Evolutionary conservation across 2,113 vertebrate species (phyloP).

Genomic region (Porphyrio hochstetteri): DNA sequence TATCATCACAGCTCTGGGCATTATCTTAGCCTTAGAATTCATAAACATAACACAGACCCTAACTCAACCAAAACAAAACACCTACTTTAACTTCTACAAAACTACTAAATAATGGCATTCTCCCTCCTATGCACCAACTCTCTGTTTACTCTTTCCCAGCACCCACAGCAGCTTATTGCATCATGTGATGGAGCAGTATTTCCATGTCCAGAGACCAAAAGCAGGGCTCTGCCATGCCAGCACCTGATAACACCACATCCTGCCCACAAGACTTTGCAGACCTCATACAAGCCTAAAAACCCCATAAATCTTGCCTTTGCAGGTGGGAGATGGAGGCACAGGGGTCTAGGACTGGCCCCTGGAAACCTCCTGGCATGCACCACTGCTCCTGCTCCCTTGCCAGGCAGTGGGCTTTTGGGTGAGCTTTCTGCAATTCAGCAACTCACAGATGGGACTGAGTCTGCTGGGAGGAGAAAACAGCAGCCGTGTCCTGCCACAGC

Average conservation of each 20-base stretch:
- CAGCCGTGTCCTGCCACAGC: not conserved
- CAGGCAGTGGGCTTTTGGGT: not conserved
- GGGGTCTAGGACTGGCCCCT: not conserved
- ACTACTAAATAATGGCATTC: not conserved
- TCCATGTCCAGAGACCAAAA: not conserved
- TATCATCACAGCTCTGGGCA: too few relatives aligned
- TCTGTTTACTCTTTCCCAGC: rapidly evolving
- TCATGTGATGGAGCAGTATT: not conserved
- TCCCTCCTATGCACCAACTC: not conserved
- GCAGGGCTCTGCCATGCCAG: not conserved
- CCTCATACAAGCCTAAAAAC: not conserved
- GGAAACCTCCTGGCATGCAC: not conserved
- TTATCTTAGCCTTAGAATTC: too few relatives aligned
- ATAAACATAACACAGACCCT: too few relatives aligned
- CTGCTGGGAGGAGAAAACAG: not conserved
- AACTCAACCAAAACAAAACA: too few relatives aligned
- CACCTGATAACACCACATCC: not conserved
- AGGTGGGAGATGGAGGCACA: not conserved
- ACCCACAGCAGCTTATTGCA: not conserved
- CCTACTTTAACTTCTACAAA: too few relatives aligned
- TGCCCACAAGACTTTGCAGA: not conserved
- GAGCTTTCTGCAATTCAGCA: not conserved
- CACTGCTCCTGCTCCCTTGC: not conserved
- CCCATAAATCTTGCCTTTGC: not conserved
- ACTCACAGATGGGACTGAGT: not conserved